Conservation (phyloP, 1,140 invertebrate genomes). For the Centruroides vittatus region DNA sequence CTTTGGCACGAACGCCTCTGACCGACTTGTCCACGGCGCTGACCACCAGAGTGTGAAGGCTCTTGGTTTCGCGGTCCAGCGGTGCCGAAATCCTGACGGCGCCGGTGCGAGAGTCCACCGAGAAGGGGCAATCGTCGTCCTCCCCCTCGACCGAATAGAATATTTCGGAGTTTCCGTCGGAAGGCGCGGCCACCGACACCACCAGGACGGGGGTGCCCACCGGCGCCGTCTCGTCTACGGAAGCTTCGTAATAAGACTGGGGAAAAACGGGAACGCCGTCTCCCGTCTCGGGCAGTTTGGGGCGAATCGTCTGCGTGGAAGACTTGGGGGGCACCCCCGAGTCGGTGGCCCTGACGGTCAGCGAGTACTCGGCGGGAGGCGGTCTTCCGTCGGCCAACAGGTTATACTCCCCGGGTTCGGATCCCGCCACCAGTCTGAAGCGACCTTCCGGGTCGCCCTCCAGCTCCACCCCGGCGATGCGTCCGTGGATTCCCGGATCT, state of each 20-base stretch:
- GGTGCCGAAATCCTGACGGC: constrained; percentile 69
- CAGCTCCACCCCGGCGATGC: constrained; percentile 65
- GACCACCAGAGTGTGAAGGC: constrained; percentile 77
- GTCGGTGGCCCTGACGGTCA: constrained; percentile 10
- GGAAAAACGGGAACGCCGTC: constrained; percentile 90
- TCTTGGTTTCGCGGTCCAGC: constrained; percentile 74
- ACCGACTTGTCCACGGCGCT: constrained; percentile 67
- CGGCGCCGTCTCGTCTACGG: constrained; percentile 72
- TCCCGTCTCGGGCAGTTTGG: constrained; percentile 79
- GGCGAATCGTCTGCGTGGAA: constrained; percentile 44
- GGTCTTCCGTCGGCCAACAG: constrained; percentile 20
- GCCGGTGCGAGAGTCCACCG: constrained; percentile 71
- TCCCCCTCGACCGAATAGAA: constrained; percentile 79
- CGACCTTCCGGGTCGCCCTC: constrained; percentile 75
- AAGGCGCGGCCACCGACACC: constrained; percentile 70
- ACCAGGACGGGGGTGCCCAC: constrained; percentile 72
- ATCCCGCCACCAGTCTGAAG: constrained; percentile 48
- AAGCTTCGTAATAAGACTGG: constrained; percentile 70
- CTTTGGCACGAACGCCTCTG: constrained; percentile 46
- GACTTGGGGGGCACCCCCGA: constrained; percentile 10
- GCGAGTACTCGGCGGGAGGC: not conserved
- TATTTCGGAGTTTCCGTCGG: constrained; percentile 70
- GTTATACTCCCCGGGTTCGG: constrained; percentile 29
- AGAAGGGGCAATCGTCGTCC: constrained; percentile 75
- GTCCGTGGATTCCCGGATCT: constrained; percentile 54